Percentiles rank a stretch among this genome's conserved stretches.
Evolutionary conservation across 1,140 invertebrate species (phyloP).

Genomic region (Oreohelix idahoensis): DNA sequence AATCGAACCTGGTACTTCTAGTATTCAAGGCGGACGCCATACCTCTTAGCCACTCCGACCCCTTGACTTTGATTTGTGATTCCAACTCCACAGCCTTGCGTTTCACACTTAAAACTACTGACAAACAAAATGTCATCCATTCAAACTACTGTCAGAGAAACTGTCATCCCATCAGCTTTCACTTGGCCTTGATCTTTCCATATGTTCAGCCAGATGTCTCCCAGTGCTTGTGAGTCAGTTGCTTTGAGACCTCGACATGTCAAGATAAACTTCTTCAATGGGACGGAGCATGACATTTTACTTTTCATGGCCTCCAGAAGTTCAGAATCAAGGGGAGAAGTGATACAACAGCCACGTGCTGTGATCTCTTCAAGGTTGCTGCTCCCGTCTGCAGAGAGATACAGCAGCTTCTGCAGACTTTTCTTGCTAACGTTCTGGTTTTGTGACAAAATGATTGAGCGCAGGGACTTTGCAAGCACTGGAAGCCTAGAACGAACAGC

Average conservation of each 20-base stretch:
- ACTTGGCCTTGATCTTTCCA: slow-evolving; percentile 14
- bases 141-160: slow-evolving; percentile 27
- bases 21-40: too few species aligned
- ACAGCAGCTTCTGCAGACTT: slow-evolving; percentile 32
- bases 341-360: slow-evolving; percentile 27
- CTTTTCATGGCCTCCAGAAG: slow-evolving; percentile 15
- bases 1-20: too few species aligned
- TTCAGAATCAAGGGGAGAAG: slow-evolving; percentile 15
- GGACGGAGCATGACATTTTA: slow-evolving; percentile 16
- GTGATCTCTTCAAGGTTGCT: not conserved
- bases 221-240: not conserved
- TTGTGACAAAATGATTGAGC: slow-evolving; percentile 10
- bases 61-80: too few species aligned
- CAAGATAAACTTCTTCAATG: slow-evolving; percentile 31
- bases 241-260: slow-evolving; percentile 9
- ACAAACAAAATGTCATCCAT: too few species aligned
- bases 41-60: too few species aligned
- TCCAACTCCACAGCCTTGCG: too few species aligned
- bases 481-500: slow-evolving; percentile 10
- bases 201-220: not conserved
- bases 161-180: slow-evolving; percentile 4
- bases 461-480: not conserved
- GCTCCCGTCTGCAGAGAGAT: not conserved
- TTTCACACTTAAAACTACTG: too few species aligned
- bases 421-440: slow-evolving; percentile 31